Base-by-base conservation (phyloP, 2,113 vertebrate genomes). In the Albula glossodonta region DNA sequence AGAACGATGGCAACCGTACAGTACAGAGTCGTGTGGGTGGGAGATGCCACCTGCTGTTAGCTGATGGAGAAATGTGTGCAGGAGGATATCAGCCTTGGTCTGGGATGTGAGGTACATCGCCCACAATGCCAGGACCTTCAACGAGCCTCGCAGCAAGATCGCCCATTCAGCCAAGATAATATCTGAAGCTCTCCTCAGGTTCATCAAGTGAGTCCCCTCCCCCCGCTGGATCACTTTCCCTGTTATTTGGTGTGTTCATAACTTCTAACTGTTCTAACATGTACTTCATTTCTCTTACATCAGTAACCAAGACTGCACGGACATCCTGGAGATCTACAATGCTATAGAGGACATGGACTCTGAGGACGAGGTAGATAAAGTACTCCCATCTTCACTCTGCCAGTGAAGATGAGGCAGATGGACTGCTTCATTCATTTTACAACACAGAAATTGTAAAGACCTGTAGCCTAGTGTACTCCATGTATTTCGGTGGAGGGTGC, bases 91-190 rank as follows among this genome's bases (percentile, higher is more conserved):
- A 82, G 97, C 98, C 8, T 89, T 99, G 92, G 95, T 98, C 85
- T 99, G 98, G 98, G 98, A 99, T 93, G 96, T 97, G 78, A 96
- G 96, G 83, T 97, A 97, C 56, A 97, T 99, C 90, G 97, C 97
- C 90, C 96, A 96, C 87, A 99, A 99, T 53, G 98, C 98, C 86
- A 96, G 94, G 87, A 98, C 97, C 87, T 99, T 99, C 94, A 99
- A 99, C 81, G 98, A 98, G 91, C 98, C 98, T 48, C 95, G 96
- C n/a, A 99, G 98, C 93, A 96, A 97, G 88, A 99, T 99, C 88
- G 96, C 97, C 86, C 94, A 94, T 87, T 97, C 97, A 74, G 98
- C 98, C 83, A 99, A 98, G 93, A 96, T 97, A 89, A 97, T 99
- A 92, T 97, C 98, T 4, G 96, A 97, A 52, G 96, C 96, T 82